These are phyloP conservation scores for Petrocephalus microphthalmus DNA, from an alignment of 2,113 vertebrate genomes.

Conservation along the genomic window DNA sequence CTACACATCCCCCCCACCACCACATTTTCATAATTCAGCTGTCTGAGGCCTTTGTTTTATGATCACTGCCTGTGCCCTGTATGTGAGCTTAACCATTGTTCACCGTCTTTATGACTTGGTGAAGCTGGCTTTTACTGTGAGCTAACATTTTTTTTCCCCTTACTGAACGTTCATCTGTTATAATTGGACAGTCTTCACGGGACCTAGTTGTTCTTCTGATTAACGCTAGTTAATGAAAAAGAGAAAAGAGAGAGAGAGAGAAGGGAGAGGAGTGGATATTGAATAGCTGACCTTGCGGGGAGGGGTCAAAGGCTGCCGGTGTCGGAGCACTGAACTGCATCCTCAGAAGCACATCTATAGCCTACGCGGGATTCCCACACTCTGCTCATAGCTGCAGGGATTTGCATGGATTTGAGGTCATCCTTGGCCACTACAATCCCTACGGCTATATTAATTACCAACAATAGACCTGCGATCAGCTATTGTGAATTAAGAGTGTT, in stretches of 20 bases:
- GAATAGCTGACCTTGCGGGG: slow-evolving; percentile 10
- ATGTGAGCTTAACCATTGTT: neutral
- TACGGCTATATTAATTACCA: neutral
- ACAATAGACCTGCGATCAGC: neutral
- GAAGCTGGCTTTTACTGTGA: neutral
- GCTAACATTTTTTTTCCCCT: neutral
- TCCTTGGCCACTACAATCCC: neutral
- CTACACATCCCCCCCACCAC: neutral
- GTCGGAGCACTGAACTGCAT: neutral
- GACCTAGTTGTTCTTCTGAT: neutral
- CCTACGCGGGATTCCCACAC: slow-evolving; percentile 17
- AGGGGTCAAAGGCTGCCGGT: slow-evolving; percentile 11
- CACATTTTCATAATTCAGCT: neutral
- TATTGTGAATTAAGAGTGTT: neutral
- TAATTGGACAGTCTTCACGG: neutral
- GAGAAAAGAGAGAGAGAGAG: neutral
- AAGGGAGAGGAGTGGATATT: neutral
- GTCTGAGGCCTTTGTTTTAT: neutral
- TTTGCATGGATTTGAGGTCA: neutral
- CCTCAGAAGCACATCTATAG: neutral
- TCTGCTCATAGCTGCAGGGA: neutral
- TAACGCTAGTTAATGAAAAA: neutral
- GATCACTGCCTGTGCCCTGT: neutral
- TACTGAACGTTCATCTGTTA: neutral
- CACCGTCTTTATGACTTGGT: neutral